Percentiles rank a stretch among this genome's conserved stretches.
These are phyloP conservation scores for Spheniscus mendiculus DNA, from an alignment of 2,113 vertebrate genomes.

Conservation along the genomic window DNA sequence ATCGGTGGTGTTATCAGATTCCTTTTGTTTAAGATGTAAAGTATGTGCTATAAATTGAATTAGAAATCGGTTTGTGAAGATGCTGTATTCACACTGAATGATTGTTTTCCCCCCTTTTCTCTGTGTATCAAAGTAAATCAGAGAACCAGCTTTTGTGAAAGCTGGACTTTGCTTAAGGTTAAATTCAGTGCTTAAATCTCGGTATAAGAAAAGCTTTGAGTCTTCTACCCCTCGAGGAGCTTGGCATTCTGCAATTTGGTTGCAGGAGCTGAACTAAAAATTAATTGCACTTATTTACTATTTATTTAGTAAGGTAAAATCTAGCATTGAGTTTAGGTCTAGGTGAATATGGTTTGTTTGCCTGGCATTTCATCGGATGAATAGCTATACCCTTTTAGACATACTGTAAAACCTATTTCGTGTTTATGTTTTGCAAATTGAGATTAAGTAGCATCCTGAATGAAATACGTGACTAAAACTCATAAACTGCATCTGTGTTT, in stretches of 20 bases:
- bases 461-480: constrained; percentile 72
- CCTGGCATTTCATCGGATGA: constrained; percentile 38
- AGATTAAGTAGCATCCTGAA: constrained; percentile 67
- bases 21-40: constrained; percentile 80
- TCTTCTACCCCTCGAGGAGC: constrained; percentile 42
- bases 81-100: constrained; percentile 48
- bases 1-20: constrained; percentile 45
- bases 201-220: constrained; percentile 43
- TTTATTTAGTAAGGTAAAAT: constrained; percentile 38
- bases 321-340: constrained; percentile 55
- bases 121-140: constrained; percentile 20
- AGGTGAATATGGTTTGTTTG: constrained; percentile 51
- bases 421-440: constrained; percentile 66
- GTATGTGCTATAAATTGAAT: constrained; percentile 72
- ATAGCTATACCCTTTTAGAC: constrained; percentile 1
- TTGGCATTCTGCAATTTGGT: constrained; percentile 51
- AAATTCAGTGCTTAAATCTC: constrained; percentile 53
- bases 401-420: constrained; percentile 52
- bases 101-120: constrained; percentile 26
- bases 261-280: constrained; percentile 59
- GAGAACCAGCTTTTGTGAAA: constrained; percentile 64
- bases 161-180: constrained; percentile 69
- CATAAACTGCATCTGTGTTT: constrained; percentile 63
- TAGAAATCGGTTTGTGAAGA: constrained; percentile 64
- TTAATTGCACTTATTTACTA: constrained; percentile 46